Evolutionary conservation across 2,797 vertebrate genomes (phyloP).

Genomic region (Rhinophrynus dorsalis): DNA sequence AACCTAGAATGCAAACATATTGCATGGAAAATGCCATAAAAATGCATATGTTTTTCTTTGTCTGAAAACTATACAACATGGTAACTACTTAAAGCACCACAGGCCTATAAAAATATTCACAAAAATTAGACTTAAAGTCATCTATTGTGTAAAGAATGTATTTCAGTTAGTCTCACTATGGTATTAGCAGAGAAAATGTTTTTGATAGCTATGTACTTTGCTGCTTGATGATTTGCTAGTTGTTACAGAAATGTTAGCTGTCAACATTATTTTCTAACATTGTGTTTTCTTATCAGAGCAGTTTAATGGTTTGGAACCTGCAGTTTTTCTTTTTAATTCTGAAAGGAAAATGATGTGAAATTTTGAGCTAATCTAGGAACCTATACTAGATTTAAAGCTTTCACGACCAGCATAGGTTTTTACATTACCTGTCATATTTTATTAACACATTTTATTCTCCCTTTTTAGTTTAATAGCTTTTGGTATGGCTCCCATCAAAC

Average conservation of each 20-base stretch:
- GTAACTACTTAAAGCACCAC: neutral
- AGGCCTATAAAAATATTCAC: constrained; percentile 8
- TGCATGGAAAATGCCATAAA: too few relatives aligned
- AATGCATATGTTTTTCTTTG: too few relatives aligned
- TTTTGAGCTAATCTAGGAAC: constrained; percentile 32
- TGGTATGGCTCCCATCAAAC: constrained; percentile 36
- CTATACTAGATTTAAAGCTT: constrained; percentile 18
- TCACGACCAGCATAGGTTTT: constrained; percentile 37
- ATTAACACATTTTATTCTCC: constrained; percentile 40
- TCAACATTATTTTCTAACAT: constrained; percentile 52
- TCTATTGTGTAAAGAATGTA: neutral
- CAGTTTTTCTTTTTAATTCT: constrained; percentile 31
- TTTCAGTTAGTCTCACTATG: constrained; percentile 12
- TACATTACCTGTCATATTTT: constrained; percentile 45
- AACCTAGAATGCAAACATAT: constrained; percentile 4
- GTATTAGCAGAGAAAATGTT: constrained; percentile 26
- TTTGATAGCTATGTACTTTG: constrained; percentile 42
- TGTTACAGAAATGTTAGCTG: constrained; percentile 47
- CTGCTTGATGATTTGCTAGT: constrained; percentile 49
- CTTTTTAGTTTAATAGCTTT: constrained; percentile 43
- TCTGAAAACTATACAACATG: too few relatives aligned
- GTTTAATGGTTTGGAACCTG: constrained; percentile 39
- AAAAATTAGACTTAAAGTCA: neutral
- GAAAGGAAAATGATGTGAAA: constrained; percentile 44
- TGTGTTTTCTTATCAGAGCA: constrained; percentile 39